Conservation (phyloP, 1,140 invertebrate species). For the Gryllus bimaculatus region DNA sequence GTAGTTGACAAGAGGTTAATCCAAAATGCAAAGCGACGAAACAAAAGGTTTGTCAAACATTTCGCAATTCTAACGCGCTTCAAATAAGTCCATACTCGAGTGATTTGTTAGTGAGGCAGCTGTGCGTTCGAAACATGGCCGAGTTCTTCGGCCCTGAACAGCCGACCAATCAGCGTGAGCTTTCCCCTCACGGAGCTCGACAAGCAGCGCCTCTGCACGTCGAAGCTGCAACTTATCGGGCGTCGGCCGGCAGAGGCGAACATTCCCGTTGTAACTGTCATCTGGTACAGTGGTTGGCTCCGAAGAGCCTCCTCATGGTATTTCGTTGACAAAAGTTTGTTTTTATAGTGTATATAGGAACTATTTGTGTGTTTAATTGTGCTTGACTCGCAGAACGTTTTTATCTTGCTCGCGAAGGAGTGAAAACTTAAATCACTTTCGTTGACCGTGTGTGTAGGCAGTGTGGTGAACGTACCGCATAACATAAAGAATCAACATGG, state of each 20-base stretch:
- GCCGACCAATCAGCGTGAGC: not conserved
- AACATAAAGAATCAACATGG: conserved; percentile 40
- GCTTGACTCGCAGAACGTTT: not conserved
- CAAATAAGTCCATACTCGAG: not conserved
- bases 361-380: conserved; percentile 4
- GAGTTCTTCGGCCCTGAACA: not conserved
- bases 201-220: not conserved
- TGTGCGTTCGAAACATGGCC: not conserved
- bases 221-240: conserved; percentile 9
- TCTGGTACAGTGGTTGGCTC: not conserved
- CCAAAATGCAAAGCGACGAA: too few relatives aligned
- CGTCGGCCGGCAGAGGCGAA: conserved; percentile 14
- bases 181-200: not conserved
- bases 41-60: too few relatives aligned
- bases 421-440: conserved; percentile 6
- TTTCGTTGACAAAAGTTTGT: not conserved
- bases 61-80: too few relatives aligned
- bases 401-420: not conserved
- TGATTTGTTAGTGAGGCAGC: not conserved
- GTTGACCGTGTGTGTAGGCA: conserved; percentile 9
- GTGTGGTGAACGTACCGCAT: conserved; percentile 13
- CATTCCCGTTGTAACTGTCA: conserved; percentile 11
- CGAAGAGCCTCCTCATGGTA: not conserved
- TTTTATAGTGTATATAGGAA: conserved; percentile 18
- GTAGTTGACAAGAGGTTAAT: too few relatives aligned